Percentiles rank a stretch among this genome's conserved stretches.
phyloP scores from a whole-genome alignment of 2,888 invertebrate species.

The Diploptera punctata region DNA sequence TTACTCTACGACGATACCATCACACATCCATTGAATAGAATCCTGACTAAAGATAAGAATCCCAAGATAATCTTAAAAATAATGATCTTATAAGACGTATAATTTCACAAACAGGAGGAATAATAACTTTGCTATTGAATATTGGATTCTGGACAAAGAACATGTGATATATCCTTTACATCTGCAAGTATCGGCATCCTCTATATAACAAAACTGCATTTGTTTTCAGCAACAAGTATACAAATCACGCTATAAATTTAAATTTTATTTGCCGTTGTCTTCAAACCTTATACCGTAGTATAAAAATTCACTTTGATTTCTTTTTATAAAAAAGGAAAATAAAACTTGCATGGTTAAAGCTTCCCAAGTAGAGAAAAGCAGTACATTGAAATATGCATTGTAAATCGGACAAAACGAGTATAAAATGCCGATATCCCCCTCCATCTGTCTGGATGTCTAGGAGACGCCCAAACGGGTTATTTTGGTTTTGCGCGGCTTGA shows the following conservation, averaged over 20 bases:
- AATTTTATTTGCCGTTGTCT: conserved; percentile 24
- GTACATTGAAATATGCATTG: conserved; percentile 26
- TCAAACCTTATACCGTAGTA: not conserved
- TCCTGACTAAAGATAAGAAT: too few relatives aligned
- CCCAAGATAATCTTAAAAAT: too few relatives aligned
- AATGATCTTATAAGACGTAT: too few relatives aligned
- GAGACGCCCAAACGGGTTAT: not conserved
- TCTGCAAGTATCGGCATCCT: not conserved
- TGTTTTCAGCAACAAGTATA: not conserved
- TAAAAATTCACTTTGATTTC: conserved; percentile 6
- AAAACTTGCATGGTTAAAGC: not conserved
- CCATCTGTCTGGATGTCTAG: not conserved
- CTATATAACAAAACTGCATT: conserved; percentile 3
- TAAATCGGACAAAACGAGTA: conserved; percentile 10
- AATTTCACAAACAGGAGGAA: not conserved
- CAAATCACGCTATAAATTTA: conserved; percentile 21
- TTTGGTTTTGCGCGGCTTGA: conserved; percentile 2
- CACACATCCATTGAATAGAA: too few relatives aligned
- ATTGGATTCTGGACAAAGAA: not conserved
- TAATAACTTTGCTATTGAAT: not conserved
- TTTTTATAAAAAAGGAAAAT: too few relatives aligned
- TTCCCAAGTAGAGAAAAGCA: not conserved
- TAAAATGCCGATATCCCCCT: not conserved
- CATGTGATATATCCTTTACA: not conserved
- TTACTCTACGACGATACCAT: too few relatives aligned